Conservation (phyloP, 2,113 vertebrate species). For the Paradoxurus hermaphroditus region DNA sequence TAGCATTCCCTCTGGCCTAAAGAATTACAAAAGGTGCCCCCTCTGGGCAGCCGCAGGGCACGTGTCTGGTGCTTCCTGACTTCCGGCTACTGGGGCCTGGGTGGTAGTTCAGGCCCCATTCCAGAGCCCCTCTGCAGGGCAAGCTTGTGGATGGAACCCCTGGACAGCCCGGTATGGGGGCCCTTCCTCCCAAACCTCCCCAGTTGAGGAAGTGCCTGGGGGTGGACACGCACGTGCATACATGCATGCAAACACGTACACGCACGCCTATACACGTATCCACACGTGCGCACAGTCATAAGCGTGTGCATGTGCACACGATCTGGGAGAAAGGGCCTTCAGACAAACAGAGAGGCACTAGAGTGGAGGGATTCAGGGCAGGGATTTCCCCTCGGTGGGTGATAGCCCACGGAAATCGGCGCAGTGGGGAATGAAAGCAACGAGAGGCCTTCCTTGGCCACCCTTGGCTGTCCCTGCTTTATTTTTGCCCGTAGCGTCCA, state of each 20-base stretch:
- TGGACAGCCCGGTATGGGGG: not conserved
- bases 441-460: not conserved
- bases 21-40: not conserved
- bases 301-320: not conserved
- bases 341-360: not conserved
- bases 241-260: not conserved
- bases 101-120: not conserved
- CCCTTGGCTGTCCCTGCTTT: not conserved
- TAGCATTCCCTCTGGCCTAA: not conserved
- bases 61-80: not conserved
- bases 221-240: not conserved
- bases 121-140: not conserved
- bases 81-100: not conserved
- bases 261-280: fast-evolving
- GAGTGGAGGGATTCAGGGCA: not conserved
- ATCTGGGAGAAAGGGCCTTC: not conserved
- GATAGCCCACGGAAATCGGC: not conserved
- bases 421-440: not conserved
- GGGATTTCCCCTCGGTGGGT: not conserved
- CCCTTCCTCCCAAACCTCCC: not conserved
- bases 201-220: not conserved
- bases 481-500: not conserved
- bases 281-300: not conserved
- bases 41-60: not conserved
- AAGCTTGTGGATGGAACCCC: not conserved